Evolutionary conservation across 2,888 invertebrate species (phyloP), one percentile per base, ranked within the genome.

Genomic region (Dorcus hopei): DNA sequence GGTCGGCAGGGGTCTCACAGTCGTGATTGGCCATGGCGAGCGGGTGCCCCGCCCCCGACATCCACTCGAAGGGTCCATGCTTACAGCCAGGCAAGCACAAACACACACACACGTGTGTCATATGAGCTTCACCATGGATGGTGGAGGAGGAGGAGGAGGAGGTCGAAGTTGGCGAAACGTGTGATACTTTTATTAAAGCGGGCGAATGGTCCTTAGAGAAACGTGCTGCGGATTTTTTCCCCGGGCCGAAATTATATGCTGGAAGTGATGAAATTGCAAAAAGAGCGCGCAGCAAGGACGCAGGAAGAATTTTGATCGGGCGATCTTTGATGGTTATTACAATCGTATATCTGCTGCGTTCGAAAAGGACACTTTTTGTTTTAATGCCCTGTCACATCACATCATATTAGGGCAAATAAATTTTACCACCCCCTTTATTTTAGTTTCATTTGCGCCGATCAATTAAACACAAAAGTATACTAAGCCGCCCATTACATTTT

Each of bases 161-260:
- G 62, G 14, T 14, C 14, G 62, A 62, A 61, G 64, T 64, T 62
- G 43, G 58, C 43, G 57, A 57, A 63, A 59, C 58, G 58, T 61
- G 59, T 59, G 57, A 52, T 58, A 59, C 56, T 65, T 65, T 65
- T 64, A 65, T 65, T 65, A 65, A 64, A 64, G 63, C 64, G 14
- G 51, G 61, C 58, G 62, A 65, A 65, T 65, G 65, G 57, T 61
- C 61, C 53, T 62, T 65, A 64, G 49, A 49, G 45, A 64, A 64
- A 59, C 57, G 62, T 58, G 63, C 59, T 58, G 58, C 57, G 50
- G 53, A 62, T 59, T 59, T 58, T 54, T 57, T 51, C 14, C 14
- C 41, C 49, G 41, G 19, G 53, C 42, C 47, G 50, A 54, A 60
- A 53, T 60, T 53, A 54, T 54, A 26, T 47, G 54, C 39, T 40